Conservation (phyloP, 2,113 vertebrate genomes). For the Corythornis vintsioides region DNA sequence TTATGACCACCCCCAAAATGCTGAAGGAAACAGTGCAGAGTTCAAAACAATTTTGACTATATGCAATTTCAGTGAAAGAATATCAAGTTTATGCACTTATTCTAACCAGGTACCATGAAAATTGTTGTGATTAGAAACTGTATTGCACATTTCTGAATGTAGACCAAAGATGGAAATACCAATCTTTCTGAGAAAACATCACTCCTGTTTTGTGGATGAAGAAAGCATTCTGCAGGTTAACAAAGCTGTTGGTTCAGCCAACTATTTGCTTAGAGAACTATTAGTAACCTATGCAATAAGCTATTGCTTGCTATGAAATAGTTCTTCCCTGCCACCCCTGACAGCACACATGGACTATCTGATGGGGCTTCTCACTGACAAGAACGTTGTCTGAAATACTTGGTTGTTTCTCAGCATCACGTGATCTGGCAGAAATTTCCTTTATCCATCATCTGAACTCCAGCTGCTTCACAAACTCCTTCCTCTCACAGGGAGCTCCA, state of each 20-base stretch:
- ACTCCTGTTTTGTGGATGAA: too few species aligned
- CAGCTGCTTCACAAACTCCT: not conserved
- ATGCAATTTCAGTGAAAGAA: not conserved
- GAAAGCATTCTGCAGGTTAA: too few species aligned
- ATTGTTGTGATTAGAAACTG: not conserved
- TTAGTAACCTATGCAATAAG: not conserved
- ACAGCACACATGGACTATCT: accelerated
- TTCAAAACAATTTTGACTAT: not conserved
- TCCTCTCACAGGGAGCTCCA: not conserved
- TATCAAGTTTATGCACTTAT: not conserved
- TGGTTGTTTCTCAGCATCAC: accelerated
- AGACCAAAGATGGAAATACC: not conserved
- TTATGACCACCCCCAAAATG: not conserved
- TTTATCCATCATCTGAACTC: not conserved
- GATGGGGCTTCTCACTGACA: not conserved
- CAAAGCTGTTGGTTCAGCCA: not conserved
- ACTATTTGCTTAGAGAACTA: not conserved
- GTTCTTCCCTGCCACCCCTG: not conserved
- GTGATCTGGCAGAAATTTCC: not conserved
- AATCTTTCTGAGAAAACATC: too few species aligned
- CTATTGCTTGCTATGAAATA: not conserved
- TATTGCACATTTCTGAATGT: not conserved
- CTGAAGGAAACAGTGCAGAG: not conserved
- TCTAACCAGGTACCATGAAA: not conserved
- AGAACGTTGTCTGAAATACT: not conserved